These are phyloP conservation scores for Grallaria varia DNA, from an alignment of 2,113 vertebrate genomes.

Conservation along the genomic window DNA sequence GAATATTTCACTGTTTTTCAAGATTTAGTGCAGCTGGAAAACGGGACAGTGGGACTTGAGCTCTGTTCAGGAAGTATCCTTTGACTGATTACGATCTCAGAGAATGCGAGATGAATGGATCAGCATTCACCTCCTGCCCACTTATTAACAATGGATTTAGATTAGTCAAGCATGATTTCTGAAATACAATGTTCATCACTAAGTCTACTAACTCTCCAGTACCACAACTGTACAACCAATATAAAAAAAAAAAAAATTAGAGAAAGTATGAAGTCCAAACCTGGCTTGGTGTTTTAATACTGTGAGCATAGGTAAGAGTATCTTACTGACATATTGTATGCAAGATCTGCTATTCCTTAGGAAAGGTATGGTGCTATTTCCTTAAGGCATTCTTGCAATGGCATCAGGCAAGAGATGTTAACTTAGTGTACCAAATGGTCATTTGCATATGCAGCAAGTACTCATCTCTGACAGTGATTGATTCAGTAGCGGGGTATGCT, in stretches of 20 bases:
- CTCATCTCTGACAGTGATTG: neutral
- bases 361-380: neutral
- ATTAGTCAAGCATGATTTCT: neutral
- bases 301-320: neutral
- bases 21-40: neutral
- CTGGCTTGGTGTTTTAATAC: neutral
- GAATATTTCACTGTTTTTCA: neutral
- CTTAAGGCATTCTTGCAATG: neutral
- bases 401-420: neutral
- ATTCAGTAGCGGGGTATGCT: neutral
- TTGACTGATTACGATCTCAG: neutral
- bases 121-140: neutral
- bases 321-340: neutral
- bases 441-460: neutral
- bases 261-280: neutral
- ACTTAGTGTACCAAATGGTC: neutral
- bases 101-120: neutral
- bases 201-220: neutral
- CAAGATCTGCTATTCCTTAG: neutral
- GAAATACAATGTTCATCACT: neutral
- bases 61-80: neutral
- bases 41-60: fast-evolving
- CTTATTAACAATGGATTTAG: neutral
- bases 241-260: neutral
- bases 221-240: neutral